phyloP scores from a whole-genome alignment of 2,888 invertebrate species.

The Nemotelus pantherinus region DNA sequence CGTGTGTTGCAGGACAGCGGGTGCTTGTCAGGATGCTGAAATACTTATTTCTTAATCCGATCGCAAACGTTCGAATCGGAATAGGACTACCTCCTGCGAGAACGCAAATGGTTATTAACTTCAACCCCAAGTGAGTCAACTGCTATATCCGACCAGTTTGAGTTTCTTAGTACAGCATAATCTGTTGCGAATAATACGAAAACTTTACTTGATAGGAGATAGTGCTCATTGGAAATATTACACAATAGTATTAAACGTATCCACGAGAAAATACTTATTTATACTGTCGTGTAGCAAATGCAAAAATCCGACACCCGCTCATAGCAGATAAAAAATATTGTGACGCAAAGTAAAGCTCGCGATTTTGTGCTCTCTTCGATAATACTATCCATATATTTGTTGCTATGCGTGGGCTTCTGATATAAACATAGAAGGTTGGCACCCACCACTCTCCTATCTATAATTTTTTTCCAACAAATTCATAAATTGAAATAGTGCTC shows the following conservation, averaged over 20 bases:
- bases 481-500: background rate
- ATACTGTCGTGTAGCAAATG: too few relatives aligned
- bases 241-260: too few relatives aligned
- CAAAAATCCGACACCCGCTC: too few relatives aligned
- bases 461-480: background rate
- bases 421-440: background rate
- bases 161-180: background rate
- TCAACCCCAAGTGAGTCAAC: background rate
- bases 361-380: too few relatives aligned
- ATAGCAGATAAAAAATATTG: too few relatives aligned
- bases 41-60: constrained; percentile 40
- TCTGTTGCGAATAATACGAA: too few relatives aligned
- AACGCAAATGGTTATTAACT: background rate
- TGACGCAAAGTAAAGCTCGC: too few relatives aligned
- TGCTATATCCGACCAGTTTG: background rate
- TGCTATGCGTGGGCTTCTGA: too few relatives aligned
- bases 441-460: background rate
- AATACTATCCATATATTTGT: too few relatives aligned
- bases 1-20: constrained; percentile 30
- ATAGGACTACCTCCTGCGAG: background rate
- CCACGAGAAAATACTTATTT: too few relatives aligned
- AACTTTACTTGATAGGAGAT: too few relatives aligned
- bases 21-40: constrained; percentile 34
- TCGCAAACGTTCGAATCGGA: constrained; percentile 7
- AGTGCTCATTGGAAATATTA: too few relatives aligned